These are phyloP conservation scores for Acyrthosiphon pisum DNA, from an alignment of 1,140 invertebrate species.

Conservation along the genomic window DNA sequence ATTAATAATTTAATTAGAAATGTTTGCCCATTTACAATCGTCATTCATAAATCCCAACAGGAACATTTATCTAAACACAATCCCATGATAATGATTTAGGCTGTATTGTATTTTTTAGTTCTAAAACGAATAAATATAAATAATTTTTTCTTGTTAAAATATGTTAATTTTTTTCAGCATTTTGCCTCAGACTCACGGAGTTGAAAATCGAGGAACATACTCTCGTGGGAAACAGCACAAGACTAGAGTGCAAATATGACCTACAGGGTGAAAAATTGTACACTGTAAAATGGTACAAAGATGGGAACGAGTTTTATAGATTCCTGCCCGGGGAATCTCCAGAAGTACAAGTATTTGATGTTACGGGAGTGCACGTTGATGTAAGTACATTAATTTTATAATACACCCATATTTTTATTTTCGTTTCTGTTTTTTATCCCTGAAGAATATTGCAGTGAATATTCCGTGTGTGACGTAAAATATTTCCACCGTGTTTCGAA, in stretches of 20 bases:
- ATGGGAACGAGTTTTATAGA: conserved; percentile 85
- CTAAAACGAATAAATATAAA: too few species aligned
- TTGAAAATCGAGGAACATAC: conserved; percentile 75
- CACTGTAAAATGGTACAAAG: conserved; percentile 89
- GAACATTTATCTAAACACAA: not conserved
- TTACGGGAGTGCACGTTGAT: conserved; percentile 81
- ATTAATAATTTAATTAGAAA: not conserved
- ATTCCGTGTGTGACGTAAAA: too few species aligned
- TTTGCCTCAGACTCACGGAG: conserved; percentile 63
- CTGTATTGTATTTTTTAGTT: not conserved
- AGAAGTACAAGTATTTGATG: conserved; percentile 76
- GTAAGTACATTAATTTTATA: conserved; percentile 69
- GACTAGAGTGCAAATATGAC: conserved; percentile 76
- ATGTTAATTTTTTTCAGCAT: conserved; percentile 37
- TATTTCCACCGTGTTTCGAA: not conserved
- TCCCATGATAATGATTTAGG: not conserved
- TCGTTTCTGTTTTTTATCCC: not conserved
- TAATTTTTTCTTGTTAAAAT: not conserved
- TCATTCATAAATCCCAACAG: not conserved
- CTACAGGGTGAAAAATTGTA: conserved; percentile 80
- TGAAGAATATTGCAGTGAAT: not conserved
- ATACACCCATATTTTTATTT: not conserved
- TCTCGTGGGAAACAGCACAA: conserved; percentile 67
- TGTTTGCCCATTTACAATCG: not conserved
- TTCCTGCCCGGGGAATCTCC: conserved; percentile 78